phyloP scores from a whole-genome alignment of 2,113 vertebrate genomes.

The Acanthisitta chloris region DNA sequence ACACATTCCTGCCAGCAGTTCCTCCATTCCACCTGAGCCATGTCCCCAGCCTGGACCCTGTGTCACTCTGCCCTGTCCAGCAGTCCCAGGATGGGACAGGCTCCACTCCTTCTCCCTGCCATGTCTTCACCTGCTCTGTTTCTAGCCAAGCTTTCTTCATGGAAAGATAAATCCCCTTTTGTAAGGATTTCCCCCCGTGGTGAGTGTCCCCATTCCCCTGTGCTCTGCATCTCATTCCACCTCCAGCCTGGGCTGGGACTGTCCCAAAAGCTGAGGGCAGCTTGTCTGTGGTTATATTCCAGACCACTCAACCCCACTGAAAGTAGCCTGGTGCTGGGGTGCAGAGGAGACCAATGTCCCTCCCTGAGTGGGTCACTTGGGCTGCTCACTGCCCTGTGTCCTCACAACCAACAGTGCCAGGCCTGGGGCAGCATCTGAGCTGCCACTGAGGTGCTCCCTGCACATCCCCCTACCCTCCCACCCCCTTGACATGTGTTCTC shows the following conservation, averaged over 20 bases:
- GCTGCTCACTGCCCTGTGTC: accelerated
- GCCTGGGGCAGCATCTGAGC: not conserved
- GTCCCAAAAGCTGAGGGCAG: not conserved
- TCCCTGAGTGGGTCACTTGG: accelerated
- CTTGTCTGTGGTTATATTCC: not conserved
- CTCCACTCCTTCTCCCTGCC: not conserved
- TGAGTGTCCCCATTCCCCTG: too few relatives aligned
- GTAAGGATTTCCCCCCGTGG: not conserved
- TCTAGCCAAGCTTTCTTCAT: accelerated
- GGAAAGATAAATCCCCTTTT: not conserved
- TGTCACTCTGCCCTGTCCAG: not conserved
- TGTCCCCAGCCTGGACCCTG: not conserved
- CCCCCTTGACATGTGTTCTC: not conserved
- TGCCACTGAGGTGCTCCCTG: not conserved
- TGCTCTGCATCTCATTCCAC: not conserved
- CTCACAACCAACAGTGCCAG: not conserved
- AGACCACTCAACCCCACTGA: not conserved
- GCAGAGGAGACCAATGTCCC: not conserved
- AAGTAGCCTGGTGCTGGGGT: not conserved
- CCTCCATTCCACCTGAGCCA: not conserved
- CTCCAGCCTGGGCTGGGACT: not conserved
- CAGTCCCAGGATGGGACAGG: not conserved
- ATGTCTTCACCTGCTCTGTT: not conserved
- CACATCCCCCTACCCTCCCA: not conserved
- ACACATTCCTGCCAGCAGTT: not conserved